A percentile compares a stretch with the other conserved stretches of the same genome.
Evolutionary conservation across 1,140 invertebrate species (phyloP).

Genomic region (Daktulosphaira vitifoliae): DNA sequence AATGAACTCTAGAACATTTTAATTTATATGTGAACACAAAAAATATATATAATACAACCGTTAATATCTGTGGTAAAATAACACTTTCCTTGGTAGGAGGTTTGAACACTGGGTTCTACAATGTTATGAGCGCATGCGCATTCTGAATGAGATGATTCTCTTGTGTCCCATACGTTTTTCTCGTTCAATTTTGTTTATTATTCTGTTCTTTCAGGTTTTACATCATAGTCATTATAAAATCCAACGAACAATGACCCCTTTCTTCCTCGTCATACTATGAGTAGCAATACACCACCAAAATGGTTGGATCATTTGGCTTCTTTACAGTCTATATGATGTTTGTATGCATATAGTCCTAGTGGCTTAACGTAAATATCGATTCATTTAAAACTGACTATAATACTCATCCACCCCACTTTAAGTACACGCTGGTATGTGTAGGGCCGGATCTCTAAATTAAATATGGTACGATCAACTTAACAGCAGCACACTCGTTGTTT

Average conservation of each 20-base stretch:
- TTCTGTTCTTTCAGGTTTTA: background rate
- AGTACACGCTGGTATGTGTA: background rate
- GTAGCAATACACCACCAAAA: no score
- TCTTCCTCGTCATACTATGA: background rate
- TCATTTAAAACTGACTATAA: background rate
- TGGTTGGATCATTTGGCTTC: background rate
- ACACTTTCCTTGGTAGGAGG: constrained; percentile 13
- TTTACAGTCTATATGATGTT: background rate
- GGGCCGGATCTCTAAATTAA: constrained; percentile 6
- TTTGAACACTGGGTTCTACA: background rate
- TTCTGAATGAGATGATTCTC: no score
- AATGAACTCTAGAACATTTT: no score
- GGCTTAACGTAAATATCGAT: constrained; percentile 16
- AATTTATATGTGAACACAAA: no score
- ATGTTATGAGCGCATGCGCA: background rate
- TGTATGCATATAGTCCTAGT: background rate
- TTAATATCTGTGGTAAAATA: no score
- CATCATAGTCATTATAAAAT: constrained; percentile 9
- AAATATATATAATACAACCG: no score
- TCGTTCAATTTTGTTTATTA: background rate
- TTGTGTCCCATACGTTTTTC: background rate
- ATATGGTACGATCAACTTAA: background rate
- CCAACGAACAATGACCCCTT: constrained; percentile 16
- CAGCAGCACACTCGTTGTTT: no score
- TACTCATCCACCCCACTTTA: constrained; percentile 4